These are phyloP conservation scores for Falco cherrug DNA, from an alignment of 2,797 vertebrate genomes.

Conservation along the genomic window DNA sequence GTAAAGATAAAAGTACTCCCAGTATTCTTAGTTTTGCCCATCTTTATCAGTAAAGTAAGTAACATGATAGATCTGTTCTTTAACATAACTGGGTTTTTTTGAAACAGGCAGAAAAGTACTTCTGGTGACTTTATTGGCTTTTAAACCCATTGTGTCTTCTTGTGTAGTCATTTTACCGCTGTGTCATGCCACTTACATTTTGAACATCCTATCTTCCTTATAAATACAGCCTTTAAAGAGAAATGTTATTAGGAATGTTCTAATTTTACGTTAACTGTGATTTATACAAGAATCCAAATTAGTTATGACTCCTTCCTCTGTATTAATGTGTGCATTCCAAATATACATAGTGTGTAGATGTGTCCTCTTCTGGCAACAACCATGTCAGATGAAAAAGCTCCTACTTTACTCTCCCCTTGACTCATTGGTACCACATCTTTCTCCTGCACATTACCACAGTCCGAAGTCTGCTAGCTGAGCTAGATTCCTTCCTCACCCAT, in stretches of 20 bases:
- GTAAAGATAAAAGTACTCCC: neutral
- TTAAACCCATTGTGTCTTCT: neutral
- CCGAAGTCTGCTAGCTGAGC: neutral
- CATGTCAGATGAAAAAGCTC: neutral
- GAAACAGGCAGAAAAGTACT: neutral
- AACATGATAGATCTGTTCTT: neutral
- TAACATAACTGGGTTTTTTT: neutral
- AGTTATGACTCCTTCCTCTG: neutral
- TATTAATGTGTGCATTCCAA: neutral
- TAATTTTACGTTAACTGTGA: neutral
- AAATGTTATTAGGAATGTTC: neutral
- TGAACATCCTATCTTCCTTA: neutral
- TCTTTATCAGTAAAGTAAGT: neutral
- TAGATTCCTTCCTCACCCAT: neutral
- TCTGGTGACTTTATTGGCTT: neutral
- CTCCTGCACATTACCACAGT: neutral
- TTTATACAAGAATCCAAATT: neutral
- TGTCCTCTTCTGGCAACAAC: neutral
- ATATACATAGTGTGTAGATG: neutral
- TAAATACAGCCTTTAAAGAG: neutral
- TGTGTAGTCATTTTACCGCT: neutral
- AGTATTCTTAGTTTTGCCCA: neutral
- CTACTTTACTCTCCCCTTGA: neutral
- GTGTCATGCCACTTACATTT: neutral
- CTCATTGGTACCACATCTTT: neutral